A percentile compares a stretch with the other conserved stretches of the same genome.
Conservation (phyloP, 2,888 invertebrate genomes). For the Tenthredo notha region DNA sequence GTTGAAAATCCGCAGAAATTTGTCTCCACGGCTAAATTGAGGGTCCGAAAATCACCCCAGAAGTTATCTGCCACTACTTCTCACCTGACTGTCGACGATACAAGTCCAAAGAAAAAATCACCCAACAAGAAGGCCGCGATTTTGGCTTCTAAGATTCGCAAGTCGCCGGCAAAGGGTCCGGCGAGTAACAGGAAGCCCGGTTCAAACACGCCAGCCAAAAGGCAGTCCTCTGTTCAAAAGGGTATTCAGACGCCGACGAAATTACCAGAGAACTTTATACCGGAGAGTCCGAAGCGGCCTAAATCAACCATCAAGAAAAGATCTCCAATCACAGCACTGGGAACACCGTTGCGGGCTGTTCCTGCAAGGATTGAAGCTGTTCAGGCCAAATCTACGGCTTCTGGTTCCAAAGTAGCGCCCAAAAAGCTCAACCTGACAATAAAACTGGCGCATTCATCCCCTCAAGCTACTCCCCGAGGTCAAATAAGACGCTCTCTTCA, state of each 20-base stretch:
- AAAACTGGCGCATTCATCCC: constrained; percentile 11
- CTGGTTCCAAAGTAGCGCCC: constrained; percentile 42
- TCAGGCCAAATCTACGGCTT: constrained; percentile 3
- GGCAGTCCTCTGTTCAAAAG: neutral
- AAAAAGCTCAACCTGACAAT: constrained; percentile 51
- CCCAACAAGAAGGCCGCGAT: neutral
- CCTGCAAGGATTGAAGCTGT: constrained; percentile 32
- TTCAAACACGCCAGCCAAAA: neutral
- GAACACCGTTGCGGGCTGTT: constrained; percentile 57
- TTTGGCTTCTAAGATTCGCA: constrained; percentile 22
- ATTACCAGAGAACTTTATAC: neutral
- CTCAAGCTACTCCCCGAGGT: constrained; percentile 61
- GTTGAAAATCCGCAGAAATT: neutral
- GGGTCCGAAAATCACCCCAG: neutral
- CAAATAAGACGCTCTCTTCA: constrained; percentile 58
- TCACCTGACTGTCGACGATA: too few species aligned
- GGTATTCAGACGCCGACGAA: constrained; percentile 49
- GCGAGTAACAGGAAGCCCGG: neutral
- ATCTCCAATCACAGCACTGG: constrained; percentile 54
- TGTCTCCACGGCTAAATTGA: neutral
- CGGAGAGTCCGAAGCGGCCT: constrained; percentile 56
- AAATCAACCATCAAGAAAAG: constrained; percentile 58
- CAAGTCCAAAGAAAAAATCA: neutral
- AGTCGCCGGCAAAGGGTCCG: constrained; percentile 27
- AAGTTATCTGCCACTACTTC: neutral